Evolutionary conservation across 2,113 vertebrate genomes (phyloP).

Genomic region (Misgurnus anguillicaudatus): DNA sequence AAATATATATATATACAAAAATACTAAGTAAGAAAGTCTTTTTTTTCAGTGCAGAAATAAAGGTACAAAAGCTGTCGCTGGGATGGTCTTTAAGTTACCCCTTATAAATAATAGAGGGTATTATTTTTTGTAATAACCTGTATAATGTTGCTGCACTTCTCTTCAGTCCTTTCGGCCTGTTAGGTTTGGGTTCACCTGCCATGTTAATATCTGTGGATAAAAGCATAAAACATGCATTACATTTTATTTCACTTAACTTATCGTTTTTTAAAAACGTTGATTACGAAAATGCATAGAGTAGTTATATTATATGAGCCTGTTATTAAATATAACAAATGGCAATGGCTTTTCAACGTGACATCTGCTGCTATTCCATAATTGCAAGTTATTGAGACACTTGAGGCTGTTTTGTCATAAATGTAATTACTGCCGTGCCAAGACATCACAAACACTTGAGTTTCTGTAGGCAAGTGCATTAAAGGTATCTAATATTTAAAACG

Average conservation of each 20-base stretch:
- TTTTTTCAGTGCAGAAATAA: no score
- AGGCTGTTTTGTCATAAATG: constrained; percentile 16
- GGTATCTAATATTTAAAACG: no score
- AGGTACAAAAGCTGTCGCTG: no score
- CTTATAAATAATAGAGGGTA: background rate
- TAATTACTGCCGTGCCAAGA: constrained; percentile 5
- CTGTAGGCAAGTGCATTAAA: no score
- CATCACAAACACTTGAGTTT: background rate
- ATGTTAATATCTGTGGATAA: constrained; percentile 89
- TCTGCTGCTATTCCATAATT: constrained; percentile 15
- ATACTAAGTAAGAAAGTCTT: no score
- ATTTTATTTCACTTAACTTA: background rate
- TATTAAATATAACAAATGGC: constrained; percentile 16
- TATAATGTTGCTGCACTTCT: constrained; percentile 84
- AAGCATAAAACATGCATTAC: background rate
- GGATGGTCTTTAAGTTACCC: no score
- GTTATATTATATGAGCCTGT: background rate
- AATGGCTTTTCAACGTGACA: constrained; percentile 2
- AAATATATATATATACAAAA: no score
- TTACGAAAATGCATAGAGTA: background rate
- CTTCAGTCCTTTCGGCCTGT: constrained; percentile 87
- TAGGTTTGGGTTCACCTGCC: constrained; percentile 92
- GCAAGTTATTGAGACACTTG: constrained; percentile 1
- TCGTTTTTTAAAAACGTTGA: background rate
- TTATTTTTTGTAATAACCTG: constrained; percentile 73